Conservation (phyloP, 1,140 invertebrate genomes). For the Planococcus citri region DNA sequence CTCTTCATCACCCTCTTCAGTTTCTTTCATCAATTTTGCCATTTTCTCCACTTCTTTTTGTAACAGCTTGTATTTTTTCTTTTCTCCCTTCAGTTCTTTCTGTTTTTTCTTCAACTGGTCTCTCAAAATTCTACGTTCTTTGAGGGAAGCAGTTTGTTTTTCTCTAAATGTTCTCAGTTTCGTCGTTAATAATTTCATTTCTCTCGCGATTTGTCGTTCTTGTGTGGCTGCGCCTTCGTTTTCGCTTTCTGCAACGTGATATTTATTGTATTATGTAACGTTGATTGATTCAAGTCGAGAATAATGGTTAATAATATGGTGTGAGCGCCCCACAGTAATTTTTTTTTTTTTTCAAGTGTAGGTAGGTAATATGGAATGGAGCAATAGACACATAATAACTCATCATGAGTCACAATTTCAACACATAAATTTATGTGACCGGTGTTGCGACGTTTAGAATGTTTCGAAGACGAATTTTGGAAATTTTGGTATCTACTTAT, state of each 20-base stretch:
- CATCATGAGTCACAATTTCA: too few relatives aligned
- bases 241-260: slow-evolving; percentile 42
- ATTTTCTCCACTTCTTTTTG: slow-evolving; percentile 82
- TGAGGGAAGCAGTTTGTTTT: slow-evolving; percentile 60
- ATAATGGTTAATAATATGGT: too few relatives aligned
- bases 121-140: slow-evolving; percentile 61
- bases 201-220: slow-evolving; percentile 48
- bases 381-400: too few relatives aligned
- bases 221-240: slow-evolving; percentile 55
- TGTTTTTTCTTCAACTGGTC: slow-evolving; percentile 68
- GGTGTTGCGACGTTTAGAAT: too few relatives aligned
- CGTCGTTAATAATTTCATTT: slow-evolving; percentile 57
- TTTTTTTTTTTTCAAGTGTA: too few relatives aligned
- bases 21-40: slow-evolving; percentile 67
- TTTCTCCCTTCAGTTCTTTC: slow-evolving; percentile 45
- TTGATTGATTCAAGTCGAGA: background rate
- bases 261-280: background rate
- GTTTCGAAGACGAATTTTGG: too few relatives aligned
- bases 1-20: slow-evolving; percentile 52
- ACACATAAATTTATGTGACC: too few relatives aligned
- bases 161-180: slow-evolving; percentile 66
- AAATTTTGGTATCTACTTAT: too few relatives aligned
- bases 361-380: too few relatives aligned
- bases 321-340: too few relatives aligned
- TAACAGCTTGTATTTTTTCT: slow-evolving; percentile 38